A percentile compares a stretch with the other conserved stretches of the same genome.
These are phyloP conservation scores for Globodera ellingtonae DNA, from an alignment of 1,140 invertebrate species.

Conservation along the genomic window DNA sequence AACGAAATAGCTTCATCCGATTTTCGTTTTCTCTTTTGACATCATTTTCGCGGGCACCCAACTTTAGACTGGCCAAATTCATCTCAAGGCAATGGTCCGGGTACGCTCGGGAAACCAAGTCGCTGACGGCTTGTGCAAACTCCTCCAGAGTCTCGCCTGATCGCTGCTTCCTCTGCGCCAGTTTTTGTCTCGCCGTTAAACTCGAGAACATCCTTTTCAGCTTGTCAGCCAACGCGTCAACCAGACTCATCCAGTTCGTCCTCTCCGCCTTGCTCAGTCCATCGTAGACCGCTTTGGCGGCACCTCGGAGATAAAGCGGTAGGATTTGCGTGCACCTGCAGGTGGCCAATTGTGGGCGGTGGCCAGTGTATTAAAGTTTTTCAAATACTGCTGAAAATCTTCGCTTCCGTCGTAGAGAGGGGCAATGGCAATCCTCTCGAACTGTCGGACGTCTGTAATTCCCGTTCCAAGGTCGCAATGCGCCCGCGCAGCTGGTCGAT, in stretches of 20 bases:
- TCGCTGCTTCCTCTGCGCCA: background rate
- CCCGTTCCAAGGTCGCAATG: too few relatives aligned
- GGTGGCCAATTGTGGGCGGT: conserved; percentile 2
- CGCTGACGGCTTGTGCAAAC: background rate
- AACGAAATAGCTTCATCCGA: background rate
- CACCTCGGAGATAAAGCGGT: background rate
- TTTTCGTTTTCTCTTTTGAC: background rate
- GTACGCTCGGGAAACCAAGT: background rate
- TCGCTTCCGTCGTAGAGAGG: background rate
- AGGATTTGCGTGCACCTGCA: background rate
- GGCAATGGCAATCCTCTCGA: background rate
- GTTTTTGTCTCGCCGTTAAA: background rate
- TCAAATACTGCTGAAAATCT: conserved; percentile 2
- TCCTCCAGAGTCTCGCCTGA: background rate
- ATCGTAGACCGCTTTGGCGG: background rate
- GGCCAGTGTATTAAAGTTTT: background rate
- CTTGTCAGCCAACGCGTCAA: background rate
- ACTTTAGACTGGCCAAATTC: background rate
- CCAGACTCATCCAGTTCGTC: background rate
- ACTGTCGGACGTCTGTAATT: too few relatives aligned
- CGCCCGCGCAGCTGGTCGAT: too few relatives aligned
- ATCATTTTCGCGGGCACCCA: background rate
- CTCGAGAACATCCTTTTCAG: background rate
- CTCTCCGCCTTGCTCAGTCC: background rate
- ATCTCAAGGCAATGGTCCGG: background rate